Evolutionary conservation across 2,797 vertebrate species (phyloP).

Genomic region (Sciurus vulgaris): DNA sequence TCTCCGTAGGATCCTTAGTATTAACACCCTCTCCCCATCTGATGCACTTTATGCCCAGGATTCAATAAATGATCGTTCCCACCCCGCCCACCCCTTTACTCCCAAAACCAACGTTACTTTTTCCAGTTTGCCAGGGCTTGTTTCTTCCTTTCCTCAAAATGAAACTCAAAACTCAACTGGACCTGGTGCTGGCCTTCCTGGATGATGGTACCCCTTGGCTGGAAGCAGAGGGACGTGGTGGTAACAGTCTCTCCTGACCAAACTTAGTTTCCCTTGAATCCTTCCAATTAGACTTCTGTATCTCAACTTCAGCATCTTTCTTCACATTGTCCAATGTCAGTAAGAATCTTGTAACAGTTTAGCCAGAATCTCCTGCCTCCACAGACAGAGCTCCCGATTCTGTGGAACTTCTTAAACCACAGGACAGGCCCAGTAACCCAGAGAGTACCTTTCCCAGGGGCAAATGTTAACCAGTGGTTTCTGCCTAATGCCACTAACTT

Average conservation of each 20-base stretch:
- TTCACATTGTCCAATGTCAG: not conserved
- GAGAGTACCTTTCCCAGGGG: not conserved
- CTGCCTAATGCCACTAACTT: not conserved
- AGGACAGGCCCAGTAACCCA: not conserved
- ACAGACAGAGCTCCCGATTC: not conserved
- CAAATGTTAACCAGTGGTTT: not conserved
- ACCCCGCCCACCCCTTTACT: not conserved
- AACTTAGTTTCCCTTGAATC: not conserved
- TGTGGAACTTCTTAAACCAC: not conserved
- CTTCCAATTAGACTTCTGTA: not conserved
- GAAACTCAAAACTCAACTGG: not conserved
- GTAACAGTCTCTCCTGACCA: not conserved
- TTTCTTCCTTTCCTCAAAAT: conserved; percentile 8
- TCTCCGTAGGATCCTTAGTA: not conserved
- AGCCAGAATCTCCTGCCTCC: not conserved
- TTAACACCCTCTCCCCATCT: not conserved
- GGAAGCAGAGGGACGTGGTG: not conserved
- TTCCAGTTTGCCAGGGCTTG: not conserved
- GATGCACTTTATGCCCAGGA: not conserved
- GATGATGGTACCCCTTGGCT: not conserved
- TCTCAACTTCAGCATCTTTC: not conserved
- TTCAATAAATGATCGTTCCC: not conserved
- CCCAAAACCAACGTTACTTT: not conserved
- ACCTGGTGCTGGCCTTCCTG: not conserved
- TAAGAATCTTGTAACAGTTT: not conserved